Evolutionary conservation across 2,888 invertebrate species (phyloP), one percentile per base, ranked within the genome.

Genomic region (Cerceris rybyensis): DNA sequence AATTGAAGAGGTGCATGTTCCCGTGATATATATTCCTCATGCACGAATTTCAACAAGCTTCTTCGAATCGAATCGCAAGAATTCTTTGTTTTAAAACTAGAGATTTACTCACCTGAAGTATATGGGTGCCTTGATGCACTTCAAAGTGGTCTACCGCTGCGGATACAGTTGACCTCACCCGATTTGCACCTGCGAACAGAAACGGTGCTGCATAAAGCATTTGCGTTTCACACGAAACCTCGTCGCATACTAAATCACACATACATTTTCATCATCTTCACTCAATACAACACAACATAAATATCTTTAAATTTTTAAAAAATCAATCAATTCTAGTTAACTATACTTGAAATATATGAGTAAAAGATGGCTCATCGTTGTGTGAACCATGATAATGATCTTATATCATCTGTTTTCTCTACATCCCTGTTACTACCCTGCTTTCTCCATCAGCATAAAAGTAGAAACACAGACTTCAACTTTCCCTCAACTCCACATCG

Each of bases 101-200:
- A 17, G 17, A 13, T n/a, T 6, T 5, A 54, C 63, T 93, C 93
- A 98, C 98, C 96, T 98, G 98, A 86, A 98, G 94, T 93, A 99
- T 98, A 93, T 99, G 98, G 83, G 98, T 98, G 92, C 98, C 98
- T 93, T 98, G 98, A 93, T 98, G 98, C 92, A 98, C 97, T 93
- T 98, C 98, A 93, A 98, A 98, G 91, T 97, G 94, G 90, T 98
- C 98, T 94, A 97, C 95, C 80, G 97, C 96, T 75, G 97, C 96
- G 85, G 96, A 94, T 61, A 94, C 94, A 85, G 96, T 94, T 88
- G 96, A 94, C 92, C 97, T 94, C 88, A 93, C 93, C 92, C 97
- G 94, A 92, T 95, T 95, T 82, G 96, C 95, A 93, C 96, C 97
- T 97, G 94, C 52, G 95, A 76, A 57, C 61, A 67, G 16, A 71